phyloP scores from a whole-genome alignment of 2,888 invertebrate species.

The Dicyrtomina minuta region DNA sequence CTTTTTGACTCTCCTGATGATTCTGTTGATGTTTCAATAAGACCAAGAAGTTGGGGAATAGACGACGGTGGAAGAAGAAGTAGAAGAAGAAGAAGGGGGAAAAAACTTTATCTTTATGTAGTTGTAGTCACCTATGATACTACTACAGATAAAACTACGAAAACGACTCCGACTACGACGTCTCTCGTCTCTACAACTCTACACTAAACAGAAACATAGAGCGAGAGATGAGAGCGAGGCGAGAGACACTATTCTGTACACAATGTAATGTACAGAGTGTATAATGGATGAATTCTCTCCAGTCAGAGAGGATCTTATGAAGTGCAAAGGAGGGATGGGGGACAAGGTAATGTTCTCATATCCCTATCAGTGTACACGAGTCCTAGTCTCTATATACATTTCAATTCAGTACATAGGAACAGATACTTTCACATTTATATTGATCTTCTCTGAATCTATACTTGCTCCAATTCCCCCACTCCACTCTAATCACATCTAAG shows the following conservation, averaged over 20 bases:
- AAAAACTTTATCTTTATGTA: neutral
- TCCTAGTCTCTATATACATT: too few species aligned
- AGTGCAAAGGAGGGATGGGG: neutral
- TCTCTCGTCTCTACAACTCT: too few species aligned
- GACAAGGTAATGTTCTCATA: slow-evolving; percentile 11
- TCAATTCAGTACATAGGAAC: too few species aligned
- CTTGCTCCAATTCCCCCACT: neutral
- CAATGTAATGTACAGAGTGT: neutral
- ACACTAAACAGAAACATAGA: too few species aligned
- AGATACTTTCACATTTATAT: neutral
- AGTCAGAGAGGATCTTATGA: neutral
- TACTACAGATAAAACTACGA: neutral
- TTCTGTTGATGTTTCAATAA: neutral
- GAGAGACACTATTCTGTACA: too few species aligned
- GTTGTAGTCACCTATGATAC: neutral
- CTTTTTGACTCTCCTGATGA: slow-evolving; percentile 3
- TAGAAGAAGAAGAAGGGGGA: neutral
- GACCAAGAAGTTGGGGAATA: slow-evolving; percentile 6
- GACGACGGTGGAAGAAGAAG: neutral
- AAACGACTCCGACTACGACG: too few species aligned
- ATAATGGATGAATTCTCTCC: slow-evolving; percentile 14
- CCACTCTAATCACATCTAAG: neutral
- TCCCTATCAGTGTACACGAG: too few species aligned
- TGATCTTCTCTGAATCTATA: slow-evolving; percentile 22
- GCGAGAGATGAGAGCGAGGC: too few species aligned